Percentiles rank a stretch among this genome's conserved stretches.
Conservation (phyloP, 1,140 invertebrate genomes). For the Popillia japonica region DNA sequence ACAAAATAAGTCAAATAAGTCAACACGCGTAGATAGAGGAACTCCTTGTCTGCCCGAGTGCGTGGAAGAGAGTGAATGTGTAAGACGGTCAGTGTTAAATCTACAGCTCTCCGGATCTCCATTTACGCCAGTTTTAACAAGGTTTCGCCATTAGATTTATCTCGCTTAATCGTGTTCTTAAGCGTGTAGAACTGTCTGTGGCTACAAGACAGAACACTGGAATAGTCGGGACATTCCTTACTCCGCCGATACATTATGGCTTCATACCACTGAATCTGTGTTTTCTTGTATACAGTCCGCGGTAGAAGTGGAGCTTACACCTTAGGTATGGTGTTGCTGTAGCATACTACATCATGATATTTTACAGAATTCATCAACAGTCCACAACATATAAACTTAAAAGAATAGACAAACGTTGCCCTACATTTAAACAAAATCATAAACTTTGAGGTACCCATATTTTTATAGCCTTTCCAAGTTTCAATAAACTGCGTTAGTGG, state of each 20-base stretch:
- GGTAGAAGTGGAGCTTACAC: neutral
- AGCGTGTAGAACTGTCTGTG: constrained; percentile 55
- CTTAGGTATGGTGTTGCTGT: too few species aligned
- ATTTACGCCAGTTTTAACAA: constrained; percentile 57
- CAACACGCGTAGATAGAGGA: neutral
- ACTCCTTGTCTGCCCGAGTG: neutral
- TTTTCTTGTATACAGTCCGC: neutral
- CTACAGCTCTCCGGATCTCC: constrained; percentile 53
- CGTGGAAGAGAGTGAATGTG: neutral
- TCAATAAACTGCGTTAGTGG: too few species aligned
- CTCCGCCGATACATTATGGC: constrained; percentile 53
- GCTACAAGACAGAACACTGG: constrained; percentile 55
- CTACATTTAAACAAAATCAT: too few species aligned
- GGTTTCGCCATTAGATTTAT: constrained; percentile 59
- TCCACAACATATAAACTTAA: too few species aligned
- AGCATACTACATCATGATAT: too few species aligned
- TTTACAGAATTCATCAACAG: too few species aligned
- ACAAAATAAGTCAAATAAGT: constrained; percentile 6
- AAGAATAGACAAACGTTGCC: too few species aligned
- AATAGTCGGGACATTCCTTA: constrained; percentile 53
- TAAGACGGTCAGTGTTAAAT: constrained; percentile 44
- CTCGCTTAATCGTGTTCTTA: constrained; percentile 56
- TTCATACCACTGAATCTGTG: constrained; percentile 43
- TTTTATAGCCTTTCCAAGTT: too few species aligned
- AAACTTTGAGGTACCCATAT: too few species aligned